A percentile compares a stretch with the other conserved stretches of the same genome.
Evolutionary conservation across 2,113 vertebrate genomes (phyloP).

Genomic region (Aix galericulata): DNA sequence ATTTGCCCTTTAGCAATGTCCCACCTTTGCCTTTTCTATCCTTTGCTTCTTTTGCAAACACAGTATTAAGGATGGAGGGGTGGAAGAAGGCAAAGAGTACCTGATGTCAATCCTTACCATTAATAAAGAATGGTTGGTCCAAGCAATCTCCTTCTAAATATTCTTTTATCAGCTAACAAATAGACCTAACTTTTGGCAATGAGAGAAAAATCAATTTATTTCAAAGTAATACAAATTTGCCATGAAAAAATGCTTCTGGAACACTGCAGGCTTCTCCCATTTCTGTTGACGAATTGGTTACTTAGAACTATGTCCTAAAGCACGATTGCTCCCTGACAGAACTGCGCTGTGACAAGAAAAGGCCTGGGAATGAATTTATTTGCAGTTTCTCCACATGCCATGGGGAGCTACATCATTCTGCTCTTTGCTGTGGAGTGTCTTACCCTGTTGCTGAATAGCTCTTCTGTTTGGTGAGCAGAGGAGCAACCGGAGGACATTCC

Average conservation of each 20-base stretch:
- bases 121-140: background rate
- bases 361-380: background rate
- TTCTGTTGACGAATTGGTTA: background rate
- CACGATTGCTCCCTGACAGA: background rate
- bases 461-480: background rate
- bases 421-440: background rate
- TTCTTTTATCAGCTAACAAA: conserved; percentile 2
- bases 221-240: conserved; percentile 23
- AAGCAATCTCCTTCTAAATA: background rate
- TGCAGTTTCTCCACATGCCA: background rate
- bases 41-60: background rate
- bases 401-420: background rate
- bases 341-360: background rate
- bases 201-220: conserved; percentile 45
- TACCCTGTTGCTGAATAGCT: background rate
- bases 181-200: background rate
- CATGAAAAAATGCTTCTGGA: conserved; percentile 22
- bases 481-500: background rate
- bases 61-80: background rate
- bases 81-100: background rate
- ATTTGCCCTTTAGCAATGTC: background rate
- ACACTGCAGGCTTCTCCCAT: background rate
- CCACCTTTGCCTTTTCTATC: background rate
- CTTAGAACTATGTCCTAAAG: background rate
- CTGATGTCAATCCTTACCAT: background rate